These are phyloP conservation scores for Psilopogon haemacephalus DNA, from an alignment of 2,113 vertebrate genomes.

Conservation along the genomic window DNA sequence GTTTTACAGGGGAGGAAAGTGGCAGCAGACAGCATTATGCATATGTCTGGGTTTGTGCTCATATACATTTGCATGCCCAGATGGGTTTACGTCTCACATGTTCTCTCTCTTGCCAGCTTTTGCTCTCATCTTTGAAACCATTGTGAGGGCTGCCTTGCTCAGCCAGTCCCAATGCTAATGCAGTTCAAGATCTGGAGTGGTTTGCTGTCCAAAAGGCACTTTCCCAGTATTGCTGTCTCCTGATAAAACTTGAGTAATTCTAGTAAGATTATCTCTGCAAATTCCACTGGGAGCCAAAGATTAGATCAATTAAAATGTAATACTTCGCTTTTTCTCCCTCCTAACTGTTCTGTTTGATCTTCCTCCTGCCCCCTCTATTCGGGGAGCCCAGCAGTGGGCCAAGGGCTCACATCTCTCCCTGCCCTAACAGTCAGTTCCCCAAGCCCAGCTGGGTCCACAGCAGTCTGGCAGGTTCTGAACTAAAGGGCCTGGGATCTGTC, in stretches of 20 bases:
- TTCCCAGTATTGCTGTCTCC: slow-evolving; percentile 72
- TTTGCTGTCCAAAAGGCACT: slow-evolving; percentile 70
- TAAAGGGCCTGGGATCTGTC: slow-evolving; percentile 53
- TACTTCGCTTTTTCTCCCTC: slow-evolving; percentile 75
- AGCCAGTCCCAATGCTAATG: slow-evolving; percentile 66
- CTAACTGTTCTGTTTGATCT: slow-evolving; percentile 50
- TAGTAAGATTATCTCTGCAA: slow-evolving; percentile 73
- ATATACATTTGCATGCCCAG: neutral
- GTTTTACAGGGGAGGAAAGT: neutral
- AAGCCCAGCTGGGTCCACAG: neutral
- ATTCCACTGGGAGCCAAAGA: slow-evolving; percentile 74
- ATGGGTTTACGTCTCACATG: neutral
- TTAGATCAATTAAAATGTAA: slow-evolving; percentile 79
- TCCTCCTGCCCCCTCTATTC: slow-evolving; percentile 22
- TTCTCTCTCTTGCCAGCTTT: neutral
- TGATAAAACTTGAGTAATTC: slow-evolving; percentile 75
- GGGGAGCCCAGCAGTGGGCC: slow-evolving; percentile 26
- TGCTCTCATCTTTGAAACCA: slow-evolving; percentile 7
- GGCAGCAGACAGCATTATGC: neutral
- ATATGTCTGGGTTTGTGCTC: neutral
- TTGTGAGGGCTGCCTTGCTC: slow-evolving; percentile 39
- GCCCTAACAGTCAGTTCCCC: neutral
- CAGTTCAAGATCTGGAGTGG: slow-evolving; percentile 32
- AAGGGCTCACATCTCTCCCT: neutral
- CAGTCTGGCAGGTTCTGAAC: slow-evolving; percentile 60